Percentiles rank a stretch among this genome's conserved stretches.
phyloP scores from a whole-genome alignment of 1,140 invertebrate species.

The Listronotus oregonensis region DNA sequence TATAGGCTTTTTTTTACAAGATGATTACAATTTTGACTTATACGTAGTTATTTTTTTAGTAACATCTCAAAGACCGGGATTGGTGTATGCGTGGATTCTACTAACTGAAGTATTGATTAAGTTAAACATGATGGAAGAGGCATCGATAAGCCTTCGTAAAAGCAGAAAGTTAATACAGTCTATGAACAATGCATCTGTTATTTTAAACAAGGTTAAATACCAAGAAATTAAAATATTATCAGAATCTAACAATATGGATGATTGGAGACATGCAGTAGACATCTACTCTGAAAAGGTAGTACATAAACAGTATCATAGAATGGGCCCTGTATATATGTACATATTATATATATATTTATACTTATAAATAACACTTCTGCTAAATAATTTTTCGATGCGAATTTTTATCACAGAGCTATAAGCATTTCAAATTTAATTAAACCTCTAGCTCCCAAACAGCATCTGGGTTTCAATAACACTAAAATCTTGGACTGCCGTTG shows the following conservation, averaged over 20 bases:
- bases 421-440: too few species aligned
- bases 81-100: conserved; percentile 57
- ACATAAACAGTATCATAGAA: too few species aligned
- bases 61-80: conserved; percentile 46
- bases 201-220: conserved; percentile 12
- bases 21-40: too few species aligned
- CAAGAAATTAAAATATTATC: conserved; percentile 24
- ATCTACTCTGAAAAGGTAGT: conserved; percentile 41
- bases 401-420: too few species aligned
- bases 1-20: too few species aligned
- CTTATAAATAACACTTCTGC: too few species aligned
- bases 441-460: too few species aligned
- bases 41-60: conserved; percentile 6
- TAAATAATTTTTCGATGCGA: too few species aligned
- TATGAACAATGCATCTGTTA: not conserved
- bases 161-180: conserved; percentile 49
- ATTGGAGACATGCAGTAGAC: conserved; percentile 55
- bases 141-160: conserved; percentile 54
- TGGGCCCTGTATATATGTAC: too few species aligned
- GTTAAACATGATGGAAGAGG: conserved; percentile 64
- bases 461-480: too few species aligned
- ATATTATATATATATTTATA: too few species aligned
- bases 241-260: conserved; percentile 53
- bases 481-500: too few species aligned
- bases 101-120: conserved; percentile 60